Base-by-base conservation (phyloP, 2,113 vertebrate genomes). In the Oenanthe oenanthe region DNA sequence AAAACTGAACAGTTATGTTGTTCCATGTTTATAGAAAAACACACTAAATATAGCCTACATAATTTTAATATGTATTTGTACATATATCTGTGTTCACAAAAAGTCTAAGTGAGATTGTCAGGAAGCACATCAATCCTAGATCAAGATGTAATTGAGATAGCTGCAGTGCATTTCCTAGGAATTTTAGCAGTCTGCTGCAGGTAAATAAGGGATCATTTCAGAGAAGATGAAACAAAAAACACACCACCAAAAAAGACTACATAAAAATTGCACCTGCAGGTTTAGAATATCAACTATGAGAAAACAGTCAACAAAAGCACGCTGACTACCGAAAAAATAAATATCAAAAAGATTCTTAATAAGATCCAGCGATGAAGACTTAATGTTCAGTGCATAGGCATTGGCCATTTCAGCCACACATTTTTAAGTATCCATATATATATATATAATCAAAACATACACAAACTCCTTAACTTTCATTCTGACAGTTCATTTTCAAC, bases 1-100 rank as follows among this genome's bases (percentile, higher is more conserved):
- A 97, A 92, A 96, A 97, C 93, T 97, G 88, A 98, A 97, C 61
- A 96, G 81, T 92, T 98, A 95, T 96, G 92, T 78, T 92, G 95
- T 94, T 97, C 14, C 94, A 96, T n/a, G 92, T 97, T 96, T 96
- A 96, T 95, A 94, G 95, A 91, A 86, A 89, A 96, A 81, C 88
- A 97, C 36, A 77, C 96, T 96, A 94, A 97, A 96, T 91, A 94
- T 92, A 96, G 71, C 94, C 97, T 97, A 85, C 14, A 86, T 88
- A 88, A 68, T 95, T 89, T 93, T 86, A 88, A 96, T 85, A 5
- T 92, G 95, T 89, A 92, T 58, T 54, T 91, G 4, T 96, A 94
- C 53, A 95, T 53, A 94, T 61, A 94, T 42, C 45, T 75, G 86
- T 82, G 80, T 73, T 93, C 86, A 96, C 40, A 99, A 77, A 76